These are phyloP conservation scores for Euleptes europaea DNA, from an alignment of 2,113 vertebrate species.

Conservation along the genomic window DNA sequence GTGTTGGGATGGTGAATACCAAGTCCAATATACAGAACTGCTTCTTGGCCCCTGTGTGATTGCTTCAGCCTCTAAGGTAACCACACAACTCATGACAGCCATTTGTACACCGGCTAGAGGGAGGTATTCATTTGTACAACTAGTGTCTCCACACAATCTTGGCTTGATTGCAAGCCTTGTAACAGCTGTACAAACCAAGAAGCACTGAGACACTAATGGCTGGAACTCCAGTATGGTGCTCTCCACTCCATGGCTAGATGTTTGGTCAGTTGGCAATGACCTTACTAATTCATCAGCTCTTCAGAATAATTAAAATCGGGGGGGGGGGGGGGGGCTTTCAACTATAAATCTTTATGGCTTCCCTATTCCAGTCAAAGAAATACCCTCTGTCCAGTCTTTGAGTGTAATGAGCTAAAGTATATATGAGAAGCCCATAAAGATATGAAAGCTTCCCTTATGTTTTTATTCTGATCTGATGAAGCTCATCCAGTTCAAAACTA, in stretches of 20 bases:
- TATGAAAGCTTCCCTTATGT: neutral
- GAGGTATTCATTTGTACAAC: neutral
- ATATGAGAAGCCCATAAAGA: neutral
- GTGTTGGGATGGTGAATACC: neutral
- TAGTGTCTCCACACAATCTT: neutral
- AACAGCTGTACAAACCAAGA: neutral
- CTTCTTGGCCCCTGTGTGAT: neutral
- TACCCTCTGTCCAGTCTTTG: neutral
- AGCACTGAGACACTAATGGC: neutral
- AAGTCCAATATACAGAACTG: neutral
- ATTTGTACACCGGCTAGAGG: neutral
- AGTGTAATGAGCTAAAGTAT: neutral
- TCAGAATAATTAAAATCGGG: neutral
- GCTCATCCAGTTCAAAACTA: neutral
- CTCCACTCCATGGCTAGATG: neutral
- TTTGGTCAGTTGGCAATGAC: neutral
- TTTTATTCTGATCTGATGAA: neutral
- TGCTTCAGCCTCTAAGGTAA: neutral
- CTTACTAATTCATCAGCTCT: neutral
- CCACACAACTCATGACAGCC: neutral
- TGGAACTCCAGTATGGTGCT: neutral
- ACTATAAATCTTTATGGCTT: too few species aligned
- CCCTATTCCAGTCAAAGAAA: neutral
- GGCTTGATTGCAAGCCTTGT: neutral
- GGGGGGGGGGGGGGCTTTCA: neutral